Evolutionary conservation across 1,140 invertebrate genomes (phyloP), one percentile per base, ranked within the genome.

Genomic region (Rhagoletis pomonella): DNA sequence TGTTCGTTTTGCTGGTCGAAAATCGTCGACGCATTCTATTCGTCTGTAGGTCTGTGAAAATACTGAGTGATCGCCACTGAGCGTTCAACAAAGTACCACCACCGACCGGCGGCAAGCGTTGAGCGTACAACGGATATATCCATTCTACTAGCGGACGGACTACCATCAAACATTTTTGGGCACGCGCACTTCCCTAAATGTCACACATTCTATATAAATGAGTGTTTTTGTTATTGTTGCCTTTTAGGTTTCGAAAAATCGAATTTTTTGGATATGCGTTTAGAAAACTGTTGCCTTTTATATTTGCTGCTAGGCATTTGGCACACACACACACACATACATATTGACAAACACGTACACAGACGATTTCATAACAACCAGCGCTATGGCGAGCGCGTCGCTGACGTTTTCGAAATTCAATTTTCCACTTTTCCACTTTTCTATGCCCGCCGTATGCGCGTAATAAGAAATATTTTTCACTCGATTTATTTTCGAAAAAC

Each of bases 131-230:
- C 73, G 73, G 73, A 29, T 81, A 29, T 81, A 55, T 55, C n/a
- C 73, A 14, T 42, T n/a, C 12, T 19, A 2, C 17, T 81, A 47
- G 73, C 12, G 17, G 73, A 29, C 6, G 73, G 73, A 42, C 73
- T 17, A 3, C 4, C 29, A 29, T 29, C 39, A 19, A 17, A 81
- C 47, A 55, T 81, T 62, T 0, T 62, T 81, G 73, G 73, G n/a
- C 47, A 81, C 73, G 47, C 73, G 73, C 73, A 81, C 39, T 81
- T 81, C 73, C 73, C 73, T 81, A 81, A 81, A 81, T 81, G 73
- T 81, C 73, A 55, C 44, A 81, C 47, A 19, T 50, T 6, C 9
- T 6, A 9, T 55, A 55, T 9, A 55, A 6, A 55, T 55, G 1
- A 55, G 47, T 9, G 10, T 5, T n/a, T 5, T 14, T 14, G 10